phyloP scores from a whole-genome alignment of 2,797 vertebrate species.

The Lates japonicus region DNA sequence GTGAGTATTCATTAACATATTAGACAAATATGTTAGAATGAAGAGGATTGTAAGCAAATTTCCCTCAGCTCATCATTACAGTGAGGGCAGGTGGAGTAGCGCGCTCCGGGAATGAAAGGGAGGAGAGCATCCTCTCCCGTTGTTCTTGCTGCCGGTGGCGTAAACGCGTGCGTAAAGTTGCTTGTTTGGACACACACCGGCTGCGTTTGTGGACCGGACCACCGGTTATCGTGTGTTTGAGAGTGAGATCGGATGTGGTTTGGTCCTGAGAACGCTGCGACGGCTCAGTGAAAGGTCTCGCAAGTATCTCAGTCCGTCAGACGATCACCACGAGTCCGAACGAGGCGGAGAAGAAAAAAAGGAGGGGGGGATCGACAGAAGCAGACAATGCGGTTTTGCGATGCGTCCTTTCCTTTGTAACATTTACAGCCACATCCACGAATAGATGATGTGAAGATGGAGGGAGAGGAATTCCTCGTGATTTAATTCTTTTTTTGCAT shows the following conservation, averaged over 20 bases:
- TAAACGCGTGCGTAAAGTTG: slow-evolving; percentile 71
- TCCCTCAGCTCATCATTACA: background rate
- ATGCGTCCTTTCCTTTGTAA: slow-evolving; percentile 55
- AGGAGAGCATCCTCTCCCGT: slow-evolving; percentile 67
- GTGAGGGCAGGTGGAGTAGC: slow-evolving; percentile 48
- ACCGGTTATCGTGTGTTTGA: background rate
- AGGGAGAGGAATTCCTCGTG: slow-evolving; percentile 68
- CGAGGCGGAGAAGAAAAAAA: slow-evolving; percentile 54
- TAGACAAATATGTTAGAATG: background rate
- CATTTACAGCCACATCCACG: slow-evolving; percentile 67
- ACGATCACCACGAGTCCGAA: slow-evolving; percentile 58
- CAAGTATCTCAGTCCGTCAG: slow-evolving; percentile 58
- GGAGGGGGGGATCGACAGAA: slow-evolving; percentile 10
- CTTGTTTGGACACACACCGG: slow-evolving; percentile 37
- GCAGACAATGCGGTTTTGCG: slow-evolving; percentile 76
- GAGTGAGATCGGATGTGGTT: slow-evolving; percentile 51
- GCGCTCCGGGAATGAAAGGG: slow-evolving; percentile 53
- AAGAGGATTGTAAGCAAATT: background rate
- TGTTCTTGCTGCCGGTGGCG: slow-evolving; percentile 42
- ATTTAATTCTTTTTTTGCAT: slow-evolving; percentile 64
- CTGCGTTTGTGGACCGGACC: slow-evolving; percentile 58
- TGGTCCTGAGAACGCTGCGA: slow-evolving; percentile 49
- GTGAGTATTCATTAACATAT: slow-evolving; percentile 64
- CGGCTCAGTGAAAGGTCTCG: slow-evolving; percentile 59
- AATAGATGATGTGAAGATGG: slow-evolving; percentile 62